These are phyloP conservation scores for Eutrigla gurnardus DNA, from an alignment of 2,797 vertebrate species.

Conservation along the genomic window DNA sequence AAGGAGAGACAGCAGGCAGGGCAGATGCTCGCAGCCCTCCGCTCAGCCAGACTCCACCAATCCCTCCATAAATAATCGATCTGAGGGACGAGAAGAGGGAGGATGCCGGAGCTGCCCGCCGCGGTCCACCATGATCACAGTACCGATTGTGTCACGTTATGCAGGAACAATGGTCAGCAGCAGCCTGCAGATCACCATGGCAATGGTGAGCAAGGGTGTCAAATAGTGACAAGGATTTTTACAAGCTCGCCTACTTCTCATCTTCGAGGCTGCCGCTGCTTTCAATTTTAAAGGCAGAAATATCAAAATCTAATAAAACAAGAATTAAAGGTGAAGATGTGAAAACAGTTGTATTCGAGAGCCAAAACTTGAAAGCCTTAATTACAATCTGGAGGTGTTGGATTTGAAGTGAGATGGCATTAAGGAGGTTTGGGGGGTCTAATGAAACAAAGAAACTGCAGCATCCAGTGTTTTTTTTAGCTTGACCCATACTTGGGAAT, in stretches of 20 bases:
- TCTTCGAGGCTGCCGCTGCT: background rate
- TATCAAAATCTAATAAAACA: background rate
- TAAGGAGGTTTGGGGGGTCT: background rate
- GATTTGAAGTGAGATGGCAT: background rate
- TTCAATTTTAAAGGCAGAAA: background rate
- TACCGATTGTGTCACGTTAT: background rate
- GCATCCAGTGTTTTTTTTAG: background rate
- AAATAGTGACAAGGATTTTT: background rate
- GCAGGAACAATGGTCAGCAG: conserved; percentile 5
- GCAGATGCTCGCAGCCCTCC: conserved; percentile 64
- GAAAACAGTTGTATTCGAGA: background rate
- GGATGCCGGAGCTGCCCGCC: conserved; percentile 5
- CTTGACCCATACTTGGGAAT: background rate
- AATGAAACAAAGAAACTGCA: background rate
- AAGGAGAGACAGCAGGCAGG: conserved; percentile 82
- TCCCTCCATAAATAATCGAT: conserved; percentile 59
- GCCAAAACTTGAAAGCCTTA: too few relatives aligned
- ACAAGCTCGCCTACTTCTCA: background rate
- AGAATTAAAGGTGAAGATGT: background rate
- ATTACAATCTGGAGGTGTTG: background rate
- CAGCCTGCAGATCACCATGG: conserved; percentile 58
- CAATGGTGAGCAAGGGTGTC: conserved; percentile 42
- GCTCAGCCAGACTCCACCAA: conserved; percentile 74
- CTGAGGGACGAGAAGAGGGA: conserved; percentile 17
- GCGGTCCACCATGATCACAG: background rate